Conservation (phyloP, 2,113 vertebrate genomes). For the Callopanchax toddi region DNA sequence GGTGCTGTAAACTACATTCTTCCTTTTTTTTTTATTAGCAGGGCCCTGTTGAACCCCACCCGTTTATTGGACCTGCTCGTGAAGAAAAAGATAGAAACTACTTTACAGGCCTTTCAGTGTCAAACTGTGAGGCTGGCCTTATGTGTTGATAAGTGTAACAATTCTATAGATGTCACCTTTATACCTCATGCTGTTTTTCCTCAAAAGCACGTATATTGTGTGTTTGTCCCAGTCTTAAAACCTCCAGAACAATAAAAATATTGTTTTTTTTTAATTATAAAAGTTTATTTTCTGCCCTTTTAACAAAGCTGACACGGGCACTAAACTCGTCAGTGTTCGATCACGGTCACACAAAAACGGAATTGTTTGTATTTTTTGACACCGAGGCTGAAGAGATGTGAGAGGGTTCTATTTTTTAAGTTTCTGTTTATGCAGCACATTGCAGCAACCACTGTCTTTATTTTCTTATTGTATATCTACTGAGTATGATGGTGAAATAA, state of each 20-base stretch:
- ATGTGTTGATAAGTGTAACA: constrained; percentile 48
- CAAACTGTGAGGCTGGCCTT: constrained; percentile 44
- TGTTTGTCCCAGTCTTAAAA: constrained; percentile 36
- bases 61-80: constrained; percentile 1
- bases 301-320: constrained; percentile 46
- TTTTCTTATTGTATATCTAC: constrained; percentile 77
- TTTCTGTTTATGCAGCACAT: constrained; percentile 81
- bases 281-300: constrained; percentile 60
- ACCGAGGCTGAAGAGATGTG: constrained; percentile 33
- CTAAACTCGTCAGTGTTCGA: constrained; percentile 55
- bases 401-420: constrained; percentile 63
- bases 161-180: constrained; percentile 70
- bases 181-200: constrained; percentile 63
- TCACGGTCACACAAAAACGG: constrained; percentile 34
- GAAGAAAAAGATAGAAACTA: constrained; percentile 4
- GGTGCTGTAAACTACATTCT: constrained; percentile 41
- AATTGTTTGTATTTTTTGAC: constrained; percentile 53
- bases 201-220: constrained; percentile 60
- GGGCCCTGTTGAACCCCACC: constrained; percentile 10
- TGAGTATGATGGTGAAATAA: constrained; percentile 68
- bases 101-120: constrained; percentile 27
- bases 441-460: constrained; percentile 76
- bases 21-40: constrained; percentile 5
- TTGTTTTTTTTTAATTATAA: constrained; percentile 38
- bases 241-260: constrained; percentile 5